Evolutionary conservation across 1,140 invertebrate species (phyloP), one percentile per base, ranked within the genome.

Genomic region (Calycopis cecrops): DNA sequence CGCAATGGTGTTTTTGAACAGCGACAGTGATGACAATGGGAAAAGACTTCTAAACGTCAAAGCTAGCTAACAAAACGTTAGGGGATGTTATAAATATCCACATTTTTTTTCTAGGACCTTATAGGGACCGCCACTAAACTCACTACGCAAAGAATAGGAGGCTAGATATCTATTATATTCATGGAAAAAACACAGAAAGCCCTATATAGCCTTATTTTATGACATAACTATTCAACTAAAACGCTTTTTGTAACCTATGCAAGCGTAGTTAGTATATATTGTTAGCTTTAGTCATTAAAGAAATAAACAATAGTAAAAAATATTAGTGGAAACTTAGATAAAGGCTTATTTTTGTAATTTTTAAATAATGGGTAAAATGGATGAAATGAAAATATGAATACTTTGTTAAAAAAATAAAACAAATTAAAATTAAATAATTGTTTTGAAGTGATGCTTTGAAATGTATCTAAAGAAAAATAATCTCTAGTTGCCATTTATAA

Each of bases 41-140:
- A 73, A 57, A 67, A 79, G 69, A 81, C 71, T 56, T 79, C 73
- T 77, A 73, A 68, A 78, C 71, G 72, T 85, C 79, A 74, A 80
- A 85, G 82, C 75, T 62, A 44, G 60, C 70, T 76, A 74, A 68
- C 60, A 73, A 63, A 69, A 60, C 35, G 63, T 65, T 44, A 58
- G 52, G 66, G 56, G 61, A 63, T 71, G 78, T 77, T 74, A 80
- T n/a, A 79, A 76, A 6, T 12, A 37, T 57, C 58, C 57, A 10
- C 10, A 14, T 17, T 44, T 44, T 44, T 16, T 6, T 16, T 44
- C 16, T 8, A 44, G 14, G 17, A 16, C 38, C 38, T 40, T n/a
- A 7, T 1, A 17, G 40, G 14, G 8, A 16, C 2, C 6, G 21
- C 21, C 21, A 6, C 21, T 28, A 28, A 67, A 62, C 73, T 60